Base-by-base conservation (phyloP, 1,140 invertebrate species). In the Paralvinella palmiformis region DNA sequence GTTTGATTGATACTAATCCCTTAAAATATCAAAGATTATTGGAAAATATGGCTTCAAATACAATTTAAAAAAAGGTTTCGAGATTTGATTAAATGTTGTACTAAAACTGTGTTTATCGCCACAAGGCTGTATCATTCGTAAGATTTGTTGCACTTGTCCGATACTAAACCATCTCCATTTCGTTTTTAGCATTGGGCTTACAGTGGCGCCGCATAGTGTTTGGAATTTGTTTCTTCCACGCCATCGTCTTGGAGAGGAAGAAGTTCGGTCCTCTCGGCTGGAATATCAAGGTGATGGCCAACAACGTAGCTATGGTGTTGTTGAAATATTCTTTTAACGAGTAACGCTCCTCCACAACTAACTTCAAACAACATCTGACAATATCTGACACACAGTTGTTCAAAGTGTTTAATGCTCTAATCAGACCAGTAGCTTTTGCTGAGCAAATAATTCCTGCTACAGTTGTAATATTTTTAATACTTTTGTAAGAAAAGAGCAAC, bases 221-320 rank as follows among this genome's bases (percentile, higher is more conserved):
- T 74, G 80, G 82, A 20, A 68, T 83, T 59, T 82, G 81, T 65
- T 79, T 84, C 64, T 93, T 94, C 75, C 91, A 94, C 76, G 90
- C 89, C 0, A 87, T 93, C 10, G 87, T 94, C 50, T 87, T 91
- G 75, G 92, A 94, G 78, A 82, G 91, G 36, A 91, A 92, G 73
- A 94, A 94, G 77, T 94, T 93, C 75, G 92, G 91, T 0, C 88
- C 91, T 0, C 80, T 94, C 0, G 91, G 91, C 0, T 94, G 91
- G 91, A 94, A 93, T 76, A 92, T 93, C 44, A 85, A 75, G 71
- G 79, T 79, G n/a, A n/a, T n/a, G n/a, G n/a, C n/a, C n/a, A n/a
- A n/a, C n/a, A n/a, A n/a, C n/a, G n/a, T n/a, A n/a, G n/a, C n/a
- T n/a, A n/a, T n/a, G n/a, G n/a, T n/a, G n/a, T n/a, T 58, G 59